Evolutionary conservation across 2,797 vertebrate genomes (phyloP).

Genomic region (Epinephelus malabaricus): DNA sequence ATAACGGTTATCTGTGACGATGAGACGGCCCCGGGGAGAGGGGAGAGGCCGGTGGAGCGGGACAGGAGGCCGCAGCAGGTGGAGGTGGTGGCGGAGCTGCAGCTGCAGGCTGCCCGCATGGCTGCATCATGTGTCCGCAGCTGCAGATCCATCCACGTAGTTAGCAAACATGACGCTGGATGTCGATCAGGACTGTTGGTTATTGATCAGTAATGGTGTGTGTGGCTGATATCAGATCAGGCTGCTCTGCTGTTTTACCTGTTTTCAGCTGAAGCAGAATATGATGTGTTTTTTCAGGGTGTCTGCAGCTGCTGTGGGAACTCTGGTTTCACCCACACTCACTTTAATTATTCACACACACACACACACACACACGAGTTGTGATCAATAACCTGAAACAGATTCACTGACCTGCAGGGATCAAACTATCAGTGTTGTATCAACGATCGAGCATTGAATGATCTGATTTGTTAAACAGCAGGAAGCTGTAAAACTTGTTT

Average conservation of each 20-base stretch:
- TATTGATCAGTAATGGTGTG: neutral
- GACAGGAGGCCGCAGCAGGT: conserved; percentile 28
- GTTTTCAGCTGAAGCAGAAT: neutral
- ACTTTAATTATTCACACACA: too few relatives aligned
- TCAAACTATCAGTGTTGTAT: too few relatives aligned
- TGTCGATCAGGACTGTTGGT: neutral
- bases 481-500: too few relatives aligned
- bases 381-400: neutral
- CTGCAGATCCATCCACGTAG: conserved; percentile 29
- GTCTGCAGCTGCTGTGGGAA: neutral
- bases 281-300: neutral
- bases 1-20: fast-evolving
- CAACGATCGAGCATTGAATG: too few relatives aligned
- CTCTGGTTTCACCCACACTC: too few relatives aligned
- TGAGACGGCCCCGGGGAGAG: neutral
- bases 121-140: conserved; percentile 69
- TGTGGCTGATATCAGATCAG: too few relatives aligned
- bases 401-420: too few relatives aligned
- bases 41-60: neutral
- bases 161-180: neutral
- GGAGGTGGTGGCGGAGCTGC: conserved; percentile 47
- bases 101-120: conserved; percentile 69
- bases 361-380: too few relatives aligned
- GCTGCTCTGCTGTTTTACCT: neutral
- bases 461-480: too few relatives aligned